Conservation (phyloP, 64 coral and sea anemone genomes). For the Actinia tenebrosa region DNA sequence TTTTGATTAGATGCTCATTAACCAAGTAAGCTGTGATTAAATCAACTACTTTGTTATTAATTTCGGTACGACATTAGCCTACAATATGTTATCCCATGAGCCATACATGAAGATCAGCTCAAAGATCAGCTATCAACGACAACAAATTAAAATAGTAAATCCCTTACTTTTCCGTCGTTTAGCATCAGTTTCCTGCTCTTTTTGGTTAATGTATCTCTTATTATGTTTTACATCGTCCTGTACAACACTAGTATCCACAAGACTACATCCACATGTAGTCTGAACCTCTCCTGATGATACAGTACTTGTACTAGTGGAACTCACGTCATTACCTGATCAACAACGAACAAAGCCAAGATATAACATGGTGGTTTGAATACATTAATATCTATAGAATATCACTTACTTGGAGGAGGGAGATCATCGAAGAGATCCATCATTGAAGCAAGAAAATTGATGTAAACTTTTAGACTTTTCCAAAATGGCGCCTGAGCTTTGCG, state of each 20-base stretch:
- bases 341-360: not conserved
- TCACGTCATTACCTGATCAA: not conserved
- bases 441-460: too few species aligned
- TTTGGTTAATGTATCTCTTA: slow-evolving; percentile 2
- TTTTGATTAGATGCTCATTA: too few species aligned
- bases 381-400: not conserved
- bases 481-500: not conserved
- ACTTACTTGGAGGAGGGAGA: slow-evolving; percentile 71
- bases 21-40: too few species aligned
- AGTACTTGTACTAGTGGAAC: not conserved
- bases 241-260: not conserved
- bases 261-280: not conserved
- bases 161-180: not conserved
- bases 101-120: too few species aligned
- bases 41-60: too few species aligned
- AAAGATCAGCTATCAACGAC: too few species aligned
- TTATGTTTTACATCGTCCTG: not conserved
- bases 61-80: too few species aligned
- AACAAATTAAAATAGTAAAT: too few species aligned
- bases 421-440: slow-evolving; percentile 75
- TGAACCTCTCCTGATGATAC: not conserved
- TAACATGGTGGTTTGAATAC: not conserved
- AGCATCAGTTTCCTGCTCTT: not conserved
- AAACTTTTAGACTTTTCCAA: not conserved
- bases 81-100: too few species aligned